phyloP scores from a whole-genome alignment of 2,113 vertebrate species.

The Zosterops hypoxanthus region DNA sequence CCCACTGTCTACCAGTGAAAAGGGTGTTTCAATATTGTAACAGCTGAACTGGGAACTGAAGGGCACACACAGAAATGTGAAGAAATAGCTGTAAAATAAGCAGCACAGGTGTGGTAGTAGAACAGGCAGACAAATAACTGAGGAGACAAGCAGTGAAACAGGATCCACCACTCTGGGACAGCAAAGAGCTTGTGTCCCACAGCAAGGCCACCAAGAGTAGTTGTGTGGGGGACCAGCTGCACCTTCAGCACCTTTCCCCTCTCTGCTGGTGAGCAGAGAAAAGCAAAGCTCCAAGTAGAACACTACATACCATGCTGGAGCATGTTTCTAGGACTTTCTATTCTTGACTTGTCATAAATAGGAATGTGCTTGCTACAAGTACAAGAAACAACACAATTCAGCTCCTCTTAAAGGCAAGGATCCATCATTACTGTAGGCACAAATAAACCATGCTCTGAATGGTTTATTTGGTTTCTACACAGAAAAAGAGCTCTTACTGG shows the following conservation, averaged over 20 bases:
- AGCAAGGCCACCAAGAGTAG: not conserved
- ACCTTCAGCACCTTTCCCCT: not conserved
- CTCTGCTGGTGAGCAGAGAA: not conserved
- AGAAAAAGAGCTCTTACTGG: not conserved
- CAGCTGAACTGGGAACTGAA: not conserved
- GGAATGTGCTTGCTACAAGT: not conserved
- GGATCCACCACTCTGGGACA: not conserved
- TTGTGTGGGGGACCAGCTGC: not conserved
- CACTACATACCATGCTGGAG: not conserved
- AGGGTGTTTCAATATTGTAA: not conserved
- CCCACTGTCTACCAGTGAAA: not conserved
- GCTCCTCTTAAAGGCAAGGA: not conserved
- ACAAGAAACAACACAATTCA: not conserved
- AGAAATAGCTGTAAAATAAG: not conserved
- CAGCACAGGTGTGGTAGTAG: not conserved
- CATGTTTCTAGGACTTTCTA: not conserved
- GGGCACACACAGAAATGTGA: not conserved
- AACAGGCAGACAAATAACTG: not conserved
- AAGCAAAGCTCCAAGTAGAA: not conserved
- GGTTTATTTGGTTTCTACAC: not conserved
- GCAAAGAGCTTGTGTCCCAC: not conserved
- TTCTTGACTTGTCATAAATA: not conserved
- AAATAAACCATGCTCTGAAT: not conserved
- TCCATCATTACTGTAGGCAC: not conserved
- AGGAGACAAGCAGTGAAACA: not conserved